These are phyloP conservation scores for Gallinago nigripennis DNA, from an alignment of 2,797 vertebrate genomes.

Conservation along the genomic window DNA sequence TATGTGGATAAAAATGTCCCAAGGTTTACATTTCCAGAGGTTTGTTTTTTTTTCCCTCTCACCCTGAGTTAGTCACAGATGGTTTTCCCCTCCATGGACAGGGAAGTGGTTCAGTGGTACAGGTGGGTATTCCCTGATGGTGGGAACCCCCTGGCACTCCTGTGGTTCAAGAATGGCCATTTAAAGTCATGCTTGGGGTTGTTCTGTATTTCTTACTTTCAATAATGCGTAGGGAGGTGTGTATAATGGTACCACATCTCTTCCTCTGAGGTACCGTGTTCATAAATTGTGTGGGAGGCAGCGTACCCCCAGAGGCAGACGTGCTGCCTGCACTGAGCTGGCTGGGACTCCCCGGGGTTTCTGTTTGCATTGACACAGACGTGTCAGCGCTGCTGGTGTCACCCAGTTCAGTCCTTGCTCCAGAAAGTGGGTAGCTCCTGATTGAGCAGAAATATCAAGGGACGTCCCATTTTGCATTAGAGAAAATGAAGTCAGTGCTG, in stretches of 20 bases:
- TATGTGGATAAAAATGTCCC: neutral
- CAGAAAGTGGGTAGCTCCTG: neutral
- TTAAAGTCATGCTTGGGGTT: neutral
- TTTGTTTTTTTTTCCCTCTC: neutral
- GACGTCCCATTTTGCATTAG: neutral
- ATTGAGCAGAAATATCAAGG: neutral
- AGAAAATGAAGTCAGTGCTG: neutral
- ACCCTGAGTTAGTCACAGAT: neutral
- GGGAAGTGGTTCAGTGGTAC: neutral
- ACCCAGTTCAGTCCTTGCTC: neutral
- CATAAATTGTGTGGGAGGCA: neutral
- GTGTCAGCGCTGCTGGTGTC: neutral
- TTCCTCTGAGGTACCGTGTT: neutral
- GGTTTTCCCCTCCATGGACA: neutral
- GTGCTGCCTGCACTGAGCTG: neutral
- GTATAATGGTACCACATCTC: neutral
- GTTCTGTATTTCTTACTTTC: neutral
- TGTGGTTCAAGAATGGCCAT: neutral
- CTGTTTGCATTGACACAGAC: fast-evolving
- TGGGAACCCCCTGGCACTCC: neutral
- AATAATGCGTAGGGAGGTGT: neutral
- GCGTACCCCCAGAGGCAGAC: fast-evolving
- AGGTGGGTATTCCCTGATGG: neutral
- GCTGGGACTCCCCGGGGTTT: neutral
- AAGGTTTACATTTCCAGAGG: neutral